Evolutionary conservation across 2,888 invertebrate species (phyloP), one percentile per base, ranked within the genome.

Genomic region (Diarsia rubi): DNA sequence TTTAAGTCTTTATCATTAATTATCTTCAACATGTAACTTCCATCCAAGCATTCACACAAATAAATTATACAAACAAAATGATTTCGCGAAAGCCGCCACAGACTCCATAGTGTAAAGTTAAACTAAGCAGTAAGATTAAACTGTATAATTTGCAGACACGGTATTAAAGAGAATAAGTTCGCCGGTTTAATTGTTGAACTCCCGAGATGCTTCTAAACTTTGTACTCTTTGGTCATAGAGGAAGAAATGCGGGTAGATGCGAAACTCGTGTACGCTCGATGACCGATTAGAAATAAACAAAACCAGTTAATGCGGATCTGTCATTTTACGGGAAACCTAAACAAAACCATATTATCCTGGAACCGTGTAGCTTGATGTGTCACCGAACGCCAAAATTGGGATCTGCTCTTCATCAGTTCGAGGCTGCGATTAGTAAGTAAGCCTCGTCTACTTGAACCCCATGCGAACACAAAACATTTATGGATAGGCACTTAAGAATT

Each of bases 81-180:
- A 78, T 78, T 78, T 78, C 59, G 19, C 60, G 16, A 60, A 62
- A 69, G 82, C 69, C 65, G 47, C 69, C 44, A 45, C 66, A 12
- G 57, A 69, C 76, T 66, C 67, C 47, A 72, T 82, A 82, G 85
- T 88, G 77, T 70, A 88, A 86, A 86, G 88, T 88, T 86, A 74
- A 21, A 44, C 60, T 84, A 80, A 82, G 85, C 82, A 86, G 82
- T 79, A 71, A 88, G 88, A 87, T 88, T 87, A 87, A 88, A 87
- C 86, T 76, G 84, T 88, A 87, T 87, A 88, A 87, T 87, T 87
- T 78, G 67, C 77, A 75, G 88, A 87, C 88, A 83, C 70, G 78
- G 86, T 72, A 85, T 84, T 87, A 88, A 80, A 79, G 86, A 84
- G 82, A 87, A 87, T 87, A 87, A 88, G 84, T 88, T 87, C 72